A percentile compares a stretch with the other conserved stretches of the same genome.
Conservation (phyloP, 2,113 vertebrate species). For the Actenoides lindsayi region DNA sequence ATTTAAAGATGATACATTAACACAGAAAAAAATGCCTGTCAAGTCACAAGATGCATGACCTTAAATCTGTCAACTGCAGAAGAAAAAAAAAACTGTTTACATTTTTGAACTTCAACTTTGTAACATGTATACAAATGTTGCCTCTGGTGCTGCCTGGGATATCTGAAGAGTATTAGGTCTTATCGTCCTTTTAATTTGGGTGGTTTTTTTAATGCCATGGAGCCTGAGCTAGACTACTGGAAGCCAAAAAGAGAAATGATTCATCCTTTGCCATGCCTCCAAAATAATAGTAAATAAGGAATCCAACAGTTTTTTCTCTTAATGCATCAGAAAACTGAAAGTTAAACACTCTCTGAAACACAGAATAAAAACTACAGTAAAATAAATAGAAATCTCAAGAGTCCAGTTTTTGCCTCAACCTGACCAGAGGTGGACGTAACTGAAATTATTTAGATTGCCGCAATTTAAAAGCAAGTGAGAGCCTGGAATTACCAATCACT, state of each 20-base stretch:
- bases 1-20: neutral
- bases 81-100: neutral
- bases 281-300: neutral
- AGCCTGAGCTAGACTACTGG: neutral
- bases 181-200: neutral
- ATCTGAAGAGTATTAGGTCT: neutral
- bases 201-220: neutral
- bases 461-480: neutral
- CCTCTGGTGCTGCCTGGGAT: neutral
- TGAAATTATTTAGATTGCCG: neutral
- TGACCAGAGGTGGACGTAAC: neutral
- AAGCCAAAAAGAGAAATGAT: neutral
- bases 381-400: neutral
- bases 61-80: neutral
- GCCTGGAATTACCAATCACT: neutral
- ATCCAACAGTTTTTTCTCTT: neutral
- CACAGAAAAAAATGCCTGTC: neutral
- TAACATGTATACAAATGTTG: neutral
- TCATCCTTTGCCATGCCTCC: neutral
- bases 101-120: neutral
- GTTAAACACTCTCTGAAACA: rapidly evolving
- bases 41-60: neutral
- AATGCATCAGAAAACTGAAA: neutral
- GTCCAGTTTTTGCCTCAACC: neutral
- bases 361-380: neutral